phyloP scores from a whole-genome alignment of 2,113 vertebrate species.

The Mirza zaza region DNA sequence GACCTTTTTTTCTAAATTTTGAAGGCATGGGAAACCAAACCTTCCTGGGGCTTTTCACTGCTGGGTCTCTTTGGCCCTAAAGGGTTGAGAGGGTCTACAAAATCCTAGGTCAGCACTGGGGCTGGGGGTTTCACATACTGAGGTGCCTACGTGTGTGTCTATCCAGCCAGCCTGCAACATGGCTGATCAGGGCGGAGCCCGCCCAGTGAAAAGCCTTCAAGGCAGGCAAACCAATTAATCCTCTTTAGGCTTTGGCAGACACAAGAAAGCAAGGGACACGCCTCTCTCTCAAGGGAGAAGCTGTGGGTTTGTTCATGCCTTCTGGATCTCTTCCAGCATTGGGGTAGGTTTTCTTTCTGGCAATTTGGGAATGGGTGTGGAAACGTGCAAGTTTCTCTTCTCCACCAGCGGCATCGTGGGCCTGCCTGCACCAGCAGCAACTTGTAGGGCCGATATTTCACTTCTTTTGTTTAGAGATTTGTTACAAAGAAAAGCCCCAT shows the following conservation, averaged over 20 bases:
- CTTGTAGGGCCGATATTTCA: not conserved
- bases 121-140: not conserved
- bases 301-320: not conserved
- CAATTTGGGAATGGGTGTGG: slow-evolving; percentile 53
- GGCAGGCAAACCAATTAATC: slow-evolving; percentile 33
- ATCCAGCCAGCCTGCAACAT: not conserved
- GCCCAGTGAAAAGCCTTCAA: not conserved
- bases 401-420: not conserved
- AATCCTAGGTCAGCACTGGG: slow-evolving; percentile 1
- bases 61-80: not conserved
- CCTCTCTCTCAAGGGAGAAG: slow-evolving; percentile 37
- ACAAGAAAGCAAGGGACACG: not conserved
- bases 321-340: not conserved
- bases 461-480: not conserved
- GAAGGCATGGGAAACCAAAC: not conserved
- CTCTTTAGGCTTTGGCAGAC: not conserved
- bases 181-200: not conserved
- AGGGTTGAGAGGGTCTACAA: not conserved
- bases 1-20: not conserved
- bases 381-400: not conserved
- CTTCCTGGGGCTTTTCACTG: not conserved
- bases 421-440: not conserved
- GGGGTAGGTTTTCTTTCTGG: not conserved
- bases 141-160: not conserved
- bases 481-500: not conserved